phyloP scores from a whole-genome alignment of 92 coral and sea anemone species.

The Zoanthus sociatus region DNA sequence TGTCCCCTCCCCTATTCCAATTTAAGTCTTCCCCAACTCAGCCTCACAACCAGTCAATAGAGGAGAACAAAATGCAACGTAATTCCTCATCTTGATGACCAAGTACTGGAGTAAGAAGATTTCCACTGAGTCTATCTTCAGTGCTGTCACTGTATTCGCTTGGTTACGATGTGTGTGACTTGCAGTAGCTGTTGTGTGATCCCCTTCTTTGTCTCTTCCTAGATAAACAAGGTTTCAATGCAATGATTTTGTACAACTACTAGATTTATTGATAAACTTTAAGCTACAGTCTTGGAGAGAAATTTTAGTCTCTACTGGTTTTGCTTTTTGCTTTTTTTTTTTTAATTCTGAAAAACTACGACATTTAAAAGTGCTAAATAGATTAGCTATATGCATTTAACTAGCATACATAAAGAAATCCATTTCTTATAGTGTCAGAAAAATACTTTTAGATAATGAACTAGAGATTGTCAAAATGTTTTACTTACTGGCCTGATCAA shows the following conservation, averaged over 20 bases:
- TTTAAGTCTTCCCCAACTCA: no score
- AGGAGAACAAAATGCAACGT: neutral
- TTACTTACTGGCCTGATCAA: no score
- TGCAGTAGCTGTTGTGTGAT: constrained; percentile 91
- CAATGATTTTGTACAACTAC: neutral
- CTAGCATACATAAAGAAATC: no score
- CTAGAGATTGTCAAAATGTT: no score
- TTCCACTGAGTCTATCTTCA: neutral
- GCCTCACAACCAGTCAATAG: neutral
- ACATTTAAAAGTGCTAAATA: no score
- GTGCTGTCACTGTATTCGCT: neutral
- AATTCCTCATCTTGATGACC: no score
- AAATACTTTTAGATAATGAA: no score
- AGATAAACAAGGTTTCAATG: neutral
- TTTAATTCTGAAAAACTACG: no score
- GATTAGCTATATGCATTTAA: no score
- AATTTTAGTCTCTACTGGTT: neutral
- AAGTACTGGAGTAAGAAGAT: neutral
- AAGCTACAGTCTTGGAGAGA: no score
- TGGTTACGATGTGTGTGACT: constrained; percentile 66
- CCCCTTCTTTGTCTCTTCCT: constrained; percentile 98
- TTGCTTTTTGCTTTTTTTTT: neutral
- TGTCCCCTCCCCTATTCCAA: neutral
- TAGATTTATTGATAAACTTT: no score
- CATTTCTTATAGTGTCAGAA: no score